A percentile compares a stretch with the other conserved stretches of the same genome.
Evolutionary conservation across 1,140 invertebrate species (phyloP).

Genomic region (Tribolium castaneum): DNA sequence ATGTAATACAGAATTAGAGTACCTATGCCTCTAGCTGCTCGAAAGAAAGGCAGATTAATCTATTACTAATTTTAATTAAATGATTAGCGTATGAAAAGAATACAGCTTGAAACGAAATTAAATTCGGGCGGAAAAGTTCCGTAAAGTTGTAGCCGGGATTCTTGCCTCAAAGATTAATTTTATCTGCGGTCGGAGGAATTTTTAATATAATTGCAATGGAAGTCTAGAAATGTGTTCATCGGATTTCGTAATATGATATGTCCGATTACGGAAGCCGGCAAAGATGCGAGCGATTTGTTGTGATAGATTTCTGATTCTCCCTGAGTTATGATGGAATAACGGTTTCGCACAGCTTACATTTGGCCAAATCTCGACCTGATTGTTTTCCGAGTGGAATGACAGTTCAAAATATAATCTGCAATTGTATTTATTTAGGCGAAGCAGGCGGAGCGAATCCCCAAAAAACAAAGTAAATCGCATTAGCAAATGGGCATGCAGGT

Average conservation of each 20-base stretch:
- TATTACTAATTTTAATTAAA: constrained; percentile 52
- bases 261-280: not conserved
- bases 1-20: no score
- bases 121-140: constrained; percentile 49
- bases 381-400: constrained; percentile 12
- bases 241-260: not conserved
- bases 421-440: constrained; percentile 26
- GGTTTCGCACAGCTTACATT: constrained; percentile 3
- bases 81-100: constrained; percentile 53
- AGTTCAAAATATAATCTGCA: constrained; percentile 28
- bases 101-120: constrained; percentile 47
- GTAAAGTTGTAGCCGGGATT: constrained; percentile 30
- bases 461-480: constrained; percentile 36
- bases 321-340: constrained; percentile 4
- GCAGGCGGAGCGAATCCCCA: not conserved
- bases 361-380: constrained; percentile 12
- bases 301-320: constrained; percentile 13
- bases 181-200: constrained; percentile 42
- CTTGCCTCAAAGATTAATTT: constrained; percentile 37
- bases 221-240: constrained; percentile 12
- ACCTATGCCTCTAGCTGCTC: constrained; percentile 6
- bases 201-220: constrained; percentile 36
- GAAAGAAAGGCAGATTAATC: constrained; percentile 39
- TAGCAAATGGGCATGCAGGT: constrained; percentile 36
- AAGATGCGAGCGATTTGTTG: not conserved